phyloP scores from a whole-genome alignment of 2,113 vertebrate species.

The Muntiacus muntjak region DNA sequence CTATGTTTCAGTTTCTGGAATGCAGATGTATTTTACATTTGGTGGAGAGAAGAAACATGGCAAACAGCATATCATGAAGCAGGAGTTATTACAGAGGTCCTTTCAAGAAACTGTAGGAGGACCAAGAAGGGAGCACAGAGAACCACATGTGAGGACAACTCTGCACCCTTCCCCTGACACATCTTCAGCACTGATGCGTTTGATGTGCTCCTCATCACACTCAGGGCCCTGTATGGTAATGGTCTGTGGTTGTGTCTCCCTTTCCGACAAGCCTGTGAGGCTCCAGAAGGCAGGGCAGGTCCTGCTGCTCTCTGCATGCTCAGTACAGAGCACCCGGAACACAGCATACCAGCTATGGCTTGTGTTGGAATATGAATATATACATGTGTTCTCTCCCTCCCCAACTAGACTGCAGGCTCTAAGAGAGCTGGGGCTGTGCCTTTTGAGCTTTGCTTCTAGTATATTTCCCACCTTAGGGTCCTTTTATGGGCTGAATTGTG shows the following conservation, averaged over 20 bases:
- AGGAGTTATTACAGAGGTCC: not conserved
- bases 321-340: not conserved
- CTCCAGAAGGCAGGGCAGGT: not conserved
- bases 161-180: accelerated
- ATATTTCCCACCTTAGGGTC: not conserved
- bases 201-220: not conserved
- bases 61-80: not conserved
- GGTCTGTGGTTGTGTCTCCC: too few relatives aligned
- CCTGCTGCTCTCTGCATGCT: not conserved
- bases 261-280: not conserved
- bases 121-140: not conserved
- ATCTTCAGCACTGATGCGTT: too few relatives aligned
- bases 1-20: not conserved
- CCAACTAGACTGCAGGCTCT: not conserved
- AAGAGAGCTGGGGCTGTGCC: not conserved
- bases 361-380: not conserved
- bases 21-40: not conserved
- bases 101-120: not conserved
- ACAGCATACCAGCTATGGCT: not conserved
- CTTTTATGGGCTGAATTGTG: not conserved
- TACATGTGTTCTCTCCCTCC: not conserved
- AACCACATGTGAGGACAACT: accelerated
- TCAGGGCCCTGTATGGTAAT: accelerated
- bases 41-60: not conserved
- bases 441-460: not conserved